These are phyloP conservation scores for Odobenus rosmarus DNA, from an alignment of 2,113 vertebrate species.

Conservation along the genomic window DNA sequence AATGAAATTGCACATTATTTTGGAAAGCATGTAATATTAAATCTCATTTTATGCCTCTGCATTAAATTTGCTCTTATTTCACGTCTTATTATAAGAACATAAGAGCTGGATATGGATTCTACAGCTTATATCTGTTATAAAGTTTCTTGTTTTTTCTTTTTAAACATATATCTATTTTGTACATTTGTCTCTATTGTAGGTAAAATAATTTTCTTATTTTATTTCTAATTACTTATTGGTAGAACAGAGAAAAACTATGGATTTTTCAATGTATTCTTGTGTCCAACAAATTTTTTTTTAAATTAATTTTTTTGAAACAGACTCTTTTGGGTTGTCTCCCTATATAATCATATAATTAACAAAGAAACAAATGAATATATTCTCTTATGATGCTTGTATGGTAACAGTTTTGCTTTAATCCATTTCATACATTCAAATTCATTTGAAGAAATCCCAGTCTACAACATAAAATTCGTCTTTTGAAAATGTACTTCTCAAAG, in stretches of 20 bases:
- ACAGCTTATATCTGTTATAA: not conserved
- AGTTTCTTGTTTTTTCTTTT: not conserved
- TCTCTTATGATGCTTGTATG: not conserved
- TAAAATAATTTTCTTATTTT: not conserved
- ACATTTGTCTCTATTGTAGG: not conserved
- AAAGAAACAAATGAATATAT: not conserved
- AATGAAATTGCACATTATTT: not conserved
- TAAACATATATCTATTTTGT: not conserved
- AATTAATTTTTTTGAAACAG: not conserved
- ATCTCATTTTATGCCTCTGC: not conserved
- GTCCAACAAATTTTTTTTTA: not conserved
- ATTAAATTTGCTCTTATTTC: not conserved
- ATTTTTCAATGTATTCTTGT: not conserved
- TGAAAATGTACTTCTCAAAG: not conserved
- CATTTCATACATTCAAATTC: not conserved
- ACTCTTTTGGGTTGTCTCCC: not conserved
- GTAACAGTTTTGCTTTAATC: not conserved
- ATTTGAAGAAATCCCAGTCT: not conserved
- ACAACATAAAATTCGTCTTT: not conserved
- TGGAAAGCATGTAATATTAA: not conserved
- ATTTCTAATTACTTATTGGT: not conserved
- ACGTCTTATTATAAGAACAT: not conserved
- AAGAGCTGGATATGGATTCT: not conserved
- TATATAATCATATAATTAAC: not conserved
- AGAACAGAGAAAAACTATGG: not conserved